Base-by-base conservation (phyloP, 2,113 vertebrate species). In the Nanorana parkeri region DNA sequence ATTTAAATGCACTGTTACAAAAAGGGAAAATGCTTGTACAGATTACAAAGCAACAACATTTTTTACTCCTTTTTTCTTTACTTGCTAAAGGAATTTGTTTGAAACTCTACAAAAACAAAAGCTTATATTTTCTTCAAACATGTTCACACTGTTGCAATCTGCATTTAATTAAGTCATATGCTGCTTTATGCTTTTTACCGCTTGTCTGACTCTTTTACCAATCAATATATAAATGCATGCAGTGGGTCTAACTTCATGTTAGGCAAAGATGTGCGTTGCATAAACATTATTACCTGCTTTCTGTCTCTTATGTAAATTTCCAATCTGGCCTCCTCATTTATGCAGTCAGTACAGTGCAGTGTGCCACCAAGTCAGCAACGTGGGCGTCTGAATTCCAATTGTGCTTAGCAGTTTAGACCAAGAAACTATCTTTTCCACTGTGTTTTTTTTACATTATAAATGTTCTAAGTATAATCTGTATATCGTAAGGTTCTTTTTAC, bases 281-380 rank as follows among this genome's bases (percentile, higher is more conserved):
- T 87, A 86, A 87, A 74, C n/a, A 24, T 0, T 0, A 68, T 86
- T 58, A 82, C 75, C 63, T 85, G 32, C 54, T 52, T 83, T 76
- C 47, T 86, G 58, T 81, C 77, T 84, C 68, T 7, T 78, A 64
- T 82, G 76, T 77, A 88, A 86, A 87, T 89, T 86, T 85, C 67
- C 85, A 85, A 1, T 81, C 78, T 83, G 75, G 61, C 54, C 51
- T 77, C 41, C 83, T 74, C 10, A 29, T 87, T 85, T 66, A 77
- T 78, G 23, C 78, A 32, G 11, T 24, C 83, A 21, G 11, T 83
- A 54, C 0, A 0, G 36, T 84, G 66, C 72, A 78, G 36, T 16
- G 23, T 83, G 67, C 74, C 32, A 71, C 55, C 41, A 60, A 84
- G 28, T 67, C 84, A 85, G 64, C 32, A 68, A 21, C 72, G 65